A percentile compares a stretch with the other conserved stretches of the same genome.
Conservation (phyloP, 2,888 invertebrate species). For the Tetragnatha montana region DNA sequence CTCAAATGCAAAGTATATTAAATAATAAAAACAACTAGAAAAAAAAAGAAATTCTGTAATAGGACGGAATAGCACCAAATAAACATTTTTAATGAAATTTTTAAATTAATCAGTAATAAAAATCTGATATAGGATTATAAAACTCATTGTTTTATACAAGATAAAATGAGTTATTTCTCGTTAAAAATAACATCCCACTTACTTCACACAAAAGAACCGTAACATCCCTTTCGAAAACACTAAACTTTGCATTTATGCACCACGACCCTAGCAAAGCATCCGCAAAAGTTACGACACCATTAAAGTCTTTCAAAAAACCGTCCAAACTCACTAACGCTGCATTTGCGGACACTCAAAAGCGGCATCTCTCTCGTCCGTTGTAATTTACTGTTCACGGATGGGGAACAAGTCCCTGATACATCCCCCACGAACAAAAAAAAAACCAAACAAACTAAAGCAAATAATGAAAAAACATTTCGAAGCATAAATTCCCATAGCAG, state of each 20-base stretch:
- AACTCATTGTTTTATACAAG: too few relatives aligned
- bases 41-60: too few relatives aligned
- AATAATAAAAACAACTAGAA: too few relatives aligned
- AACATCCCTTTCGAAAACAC: background rate
- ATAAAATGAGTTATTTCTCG: too few relatives aligned
- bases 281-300: background rate
- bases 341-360: constrained; percentile 13
- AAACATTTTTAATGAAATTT: too few relatives aligned
- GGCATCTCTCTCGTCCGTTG: background rate
- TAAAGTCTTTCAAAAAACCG: background rate
- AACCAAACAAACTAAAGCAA: background rate
- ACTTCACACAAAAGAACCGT: too few relatives aligned
- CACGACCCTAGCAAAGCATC: background rate
- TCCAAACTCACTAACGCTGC: constrained; percentile 5
- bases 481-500: constrained; percentile 32
- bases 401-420: background rate
- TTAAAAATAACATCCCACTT: too few relatives aligned
- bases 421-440: background rate
- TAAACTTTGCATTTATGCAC: background rate
- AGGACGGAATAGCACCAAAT: too few relatives aligned
- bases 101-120: too few relatives aligned
- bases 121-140: too few relatives aligned
- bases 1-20: too few relatives aligned
- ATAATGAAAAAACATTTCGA: constrained; percentile 19
- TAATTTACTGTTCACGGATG: constrained; percentile 15